A percentile compares a stretch with the other conserved stretches of the same genome.
phyloP scores from a whole-genome alignment of 2,113 vertebrate genomes.

The Riparia riparia region DNA sequence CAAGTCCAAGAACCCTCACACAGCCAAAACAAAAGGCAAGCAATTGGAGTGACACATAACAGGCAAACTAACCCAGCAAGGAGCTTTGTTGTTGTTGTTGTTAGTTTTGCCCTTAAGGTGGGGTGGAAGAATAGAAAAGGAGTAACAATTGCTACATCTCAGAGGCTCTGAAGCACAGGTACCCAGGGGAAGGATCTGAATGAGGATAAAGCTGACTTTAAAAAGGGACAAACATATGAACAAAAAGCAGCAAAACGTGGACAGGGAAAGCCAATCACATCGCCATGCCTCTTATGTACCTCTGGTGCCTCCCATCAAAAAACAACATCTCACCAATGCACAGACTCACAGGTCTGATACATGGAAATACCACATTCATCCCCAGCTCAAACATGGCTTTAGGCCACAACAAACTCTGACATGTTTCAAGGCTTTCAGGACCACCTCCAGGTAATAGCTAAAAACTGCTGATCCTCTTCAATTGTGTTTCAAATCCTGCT shows the following conservation, averaged over 20 bases:
- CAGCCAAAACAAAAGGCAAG: not conserved
- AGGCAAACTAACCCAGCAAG: not conserved
- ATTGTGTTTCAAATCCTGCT: not conserved
- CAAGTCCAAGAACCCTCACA: not conserved
- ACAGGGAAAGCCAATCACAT: not conserved
- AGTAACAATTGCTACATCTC: not conserved
- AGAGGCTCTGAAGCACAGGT: not conserved
- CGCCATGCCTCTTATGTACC: not conserved
- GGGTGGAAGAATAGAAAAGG: not conserved
- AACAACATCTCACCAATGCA: not conserved
- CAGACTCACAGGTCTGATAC: not conserved
- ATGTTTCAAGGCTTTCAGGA: not conserved
- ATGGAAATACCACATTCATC: not conserved
- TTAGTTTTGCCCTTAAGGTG: not conserved
- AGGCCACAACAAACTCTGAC: not conserved
- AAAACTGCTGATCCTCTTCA: not conserved
- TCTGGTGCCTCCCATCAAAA: not conserved
- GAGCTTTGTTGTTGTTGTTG: not conserved
- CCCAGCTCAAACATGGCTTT: not conserved
- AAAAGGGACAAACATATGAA: not conserved
- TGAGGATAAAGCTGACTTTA: not conserved
- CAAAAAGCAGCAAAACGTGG: not conserved
- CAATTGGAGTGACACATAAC: not conserved
- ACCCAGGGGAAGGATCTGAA: not conserved
- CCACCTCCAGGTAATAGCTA: not conserved